Evolutionary conservation across 2,797 vertebrate genomes (phyloP), one percentile per base, ranked within the genome.

Genomic region (Merluccius polli): DNA sequence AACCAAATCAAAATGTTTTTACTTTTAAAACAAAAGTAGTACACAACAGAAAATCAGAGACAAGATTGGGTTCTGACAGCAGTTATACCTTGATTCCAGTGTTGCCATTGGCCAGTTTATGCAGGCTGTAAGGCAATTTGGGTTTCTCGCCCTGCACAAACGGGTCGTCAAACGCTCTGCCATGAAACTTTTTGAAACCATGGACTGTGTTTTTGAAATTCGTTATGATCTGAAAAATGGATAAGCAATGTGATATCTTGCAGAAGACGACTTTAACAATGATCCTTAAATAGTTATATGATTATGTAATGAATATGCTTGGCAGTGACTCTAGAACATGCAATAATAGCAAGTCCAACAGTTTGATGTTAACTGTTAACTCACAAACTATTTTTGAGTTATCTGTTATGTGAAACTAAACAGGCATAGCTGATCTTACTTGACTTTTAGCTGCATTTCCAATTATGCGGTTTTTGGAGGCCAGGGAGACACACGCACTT

Each of bases 391-490:
- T 31, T 52, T 52, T 38, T 72, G 32, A 72, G 27, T 71, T 21
- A 27, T 71, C 30, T 72, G 36, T 77, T 48, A 74, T 70, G n/a
- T 78, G 10, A 82, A 79, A 77, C 5, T n/a, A 72, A 27, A 78
- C 31, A 70, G 35, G 4, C 27, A 44, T 2, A 1, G 52, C 72
- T 73, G 38, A 81, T 83, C 83, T 91, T 92, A 96, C 95, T 93
- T 96, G 95, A 90, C 96, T 95, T 88, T 98, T 98, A 32, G 96
- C 97, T 83, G 97, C 97, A 90, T 97, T 98, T 90, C 97, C 97
- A 86, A 98, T 95, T 73, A 96, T 94, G 75, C 97, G 95, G 78
- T 96, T 98, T 94, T 96, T 97, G 80, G 97, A 91, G 83, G 95
- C 95, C 92, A 98, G 89, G 83, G 97, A 97, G 89, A 98, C 94